Evolutionary conservation across 2,888 invertebrate genomes (phyloP).

Genomic region (Lacanobia oleracea): DNA sequence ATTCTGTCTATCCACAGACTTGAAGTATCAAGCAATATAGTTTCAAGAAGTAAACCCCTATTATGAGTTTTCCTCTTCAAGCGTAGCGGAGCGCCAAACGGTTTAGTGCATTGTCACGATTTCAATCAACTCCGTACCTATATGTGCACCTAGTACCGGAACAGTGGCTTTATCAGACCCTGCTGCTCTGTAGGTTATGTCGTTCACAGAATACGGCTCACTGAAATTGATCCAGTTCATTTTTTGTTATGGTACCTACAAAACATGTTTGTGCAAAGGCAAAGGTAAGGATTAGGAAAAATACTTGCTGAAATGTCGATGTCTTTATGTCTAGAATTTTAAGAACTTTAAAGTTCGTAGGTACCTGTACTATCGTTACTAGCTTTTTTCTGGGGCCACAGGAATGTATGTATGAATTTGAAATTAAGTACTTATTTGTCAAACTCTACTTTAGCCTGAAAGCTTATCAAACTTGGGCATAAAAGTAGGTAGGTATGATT

Average conservation of each 20-base stretch:
- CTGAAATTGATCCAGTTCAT: background rate
- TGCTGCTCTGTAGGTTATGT: conserved; percentile 3
- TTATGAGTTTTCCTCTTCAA: conserved; percentile 18
- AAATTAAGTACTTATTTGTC: too few species aligned
- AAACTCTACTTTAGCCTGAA: too few species aligned
- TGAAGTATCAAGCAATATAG: background rate
- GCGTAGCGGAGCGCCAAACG: conserved; percentile 5
- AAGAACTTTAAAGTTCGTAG: too few species aligned
- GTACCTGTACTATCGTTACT: too few species aligned
- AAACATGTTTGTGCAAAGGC: background rate
- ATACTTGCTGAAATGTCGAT: too few species aligned
- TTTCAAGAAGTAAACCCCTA: background rate
- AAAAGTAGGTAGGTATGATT: too few species aligned
- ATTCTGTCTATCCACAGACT: too few species aligned
- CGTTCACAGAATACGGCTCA: background rate
- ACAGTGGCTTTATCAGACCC: conserved; percentile 24
- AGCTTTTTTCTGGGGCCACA: too few species aligned
- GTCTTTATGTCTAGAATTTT: too few species aligned
- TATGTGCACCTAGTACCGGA: background rate
- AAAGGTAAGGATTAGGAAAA: background rate
- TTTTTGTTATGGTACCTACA: background rate
- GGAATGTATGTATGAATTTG: too few species aligned
- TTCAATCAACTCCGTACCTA: conserved; percentile 38
- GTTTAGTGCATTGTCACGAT: conserved; percentile 27
- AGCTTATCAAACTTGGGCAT: too few species aligned